Evolutionary conservation across 2,113 vertebrate genomes (phyloP).

Genomic region (Saccopteryx bilineata): DNA sequence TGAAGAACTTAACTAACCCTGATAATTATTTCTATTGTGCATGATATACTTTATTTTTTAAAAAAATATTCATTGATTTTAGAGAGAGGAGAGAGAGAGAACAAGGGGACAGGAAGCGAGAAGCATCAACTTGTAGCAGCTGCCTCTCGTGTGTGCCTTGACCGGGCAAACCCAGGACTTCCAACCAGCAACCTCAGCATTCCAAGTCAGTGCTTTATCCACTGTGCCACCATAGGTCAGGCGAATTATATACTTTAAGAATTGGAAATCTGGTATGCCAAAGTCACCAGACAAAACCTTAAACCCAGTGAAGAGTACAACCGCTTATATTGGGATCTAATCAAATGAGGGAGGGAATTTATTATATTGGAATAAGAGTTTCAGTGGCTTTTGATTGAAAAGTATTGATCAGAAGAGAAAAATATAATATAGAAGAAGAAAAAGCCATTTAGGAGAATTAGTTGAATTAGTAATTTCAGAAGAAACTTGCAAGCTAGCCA

Average conservation of each 20-base stretch:
- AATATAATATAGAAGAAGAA: constrained; percentile 3
- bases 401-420: constrained; percentile 40
- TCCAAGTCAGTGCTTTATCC: too few species aligned
- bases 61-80: too few species aligned
- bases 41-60: neutral
- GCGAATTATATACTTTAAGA: neutral
- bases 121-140: too few species aligned
- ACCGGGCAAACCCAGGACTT: too few species aligned
- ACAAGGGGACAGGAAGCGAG: too few species aligned
- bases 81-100: too few species aligned
- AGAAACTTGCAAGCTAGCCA: constrained; percentile 17
- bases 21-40: neutral
- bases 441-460: constrained; percentile 26
- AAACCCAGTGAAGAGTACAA: constrained; percentile 39
- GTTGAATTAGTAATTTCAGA: constrained; percentile 21
- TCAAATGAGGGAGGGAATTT: constrained; percentile 15
- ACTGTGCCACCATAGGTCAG: too few species aligned
- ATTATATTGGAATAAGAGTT: constrained; percentile 23
- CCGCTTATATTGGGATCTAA: constrained; percentile 23
- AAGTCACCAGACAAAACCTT: constrained; percentile 12
- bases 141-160: too few species aligned
- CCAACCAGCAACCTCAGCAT: too few species aligned
- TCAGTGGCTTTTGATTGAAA: constrained; percentile 22
- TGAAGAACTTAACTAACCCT: neutral
- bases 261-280: constrained; percentile 27